Evolutionary conservation across 2,797 vertebrate genomes (phyloP), one percentile per base, ranked within the genome.

Genomic region (Sebastes reedi): DNA sequence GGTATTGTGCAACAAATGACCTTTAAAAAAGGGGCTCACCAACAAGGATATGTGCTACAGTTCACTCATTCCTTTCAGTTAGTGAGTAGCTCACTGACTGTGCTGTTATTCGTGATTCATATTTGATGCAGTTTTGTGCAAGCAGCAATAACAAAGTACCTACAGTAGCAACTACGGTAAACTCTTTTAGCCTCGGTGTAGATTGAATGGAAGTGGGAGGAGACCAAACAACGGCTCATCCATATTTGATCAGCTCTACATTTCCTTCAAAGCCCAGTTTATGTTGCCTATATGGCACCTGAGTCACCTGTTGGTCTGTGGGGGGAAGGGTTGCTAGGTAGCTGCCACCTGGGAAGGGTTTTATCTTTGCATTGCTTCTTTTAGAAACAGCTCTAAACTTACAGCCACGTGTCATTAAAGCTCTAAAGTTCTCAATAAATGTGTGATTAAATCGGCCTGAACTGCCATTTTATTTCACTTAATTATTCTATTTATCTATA

Each of bases 171-270:
- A 3, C 56, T 18, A 27, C 54, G 20, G 36, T 69, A 60, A 79
- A 72, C 25, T 22, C 32, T 16, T 52, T n/a, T 13, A 20, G 6
- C 10, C 29, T 56, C 11, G 6, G 68, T 18, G 42, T 29, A 20
- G 46, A 74, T 13, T 72, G 78, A 75, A 77, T 66, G 22, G 76
- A 75, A 65, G 32, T 36, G 24, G 81, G 52, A 64, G 30, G 36
- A 24, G 34, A 36, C 65, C 32, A 60, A 13, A 27, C 42, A 80
- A 79, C 39, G 69, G 77, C 80, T 90, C 78, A 87, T 94, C 60
- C 68, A 92, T 91, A 79, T 85, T 92, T 91, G 77, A 92, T 87
- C 54, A 42, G 58, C 54, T 71, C 79, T 59, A 30, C 73, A 20
- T 82, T 84, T 85, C 80, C 80, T 52, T 72, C 59, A 68, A 80